phyloP scores from a whole-genome alignment of 64 coral and sea anemone genomes.

The Dendronephthya gigantea region DNA sequence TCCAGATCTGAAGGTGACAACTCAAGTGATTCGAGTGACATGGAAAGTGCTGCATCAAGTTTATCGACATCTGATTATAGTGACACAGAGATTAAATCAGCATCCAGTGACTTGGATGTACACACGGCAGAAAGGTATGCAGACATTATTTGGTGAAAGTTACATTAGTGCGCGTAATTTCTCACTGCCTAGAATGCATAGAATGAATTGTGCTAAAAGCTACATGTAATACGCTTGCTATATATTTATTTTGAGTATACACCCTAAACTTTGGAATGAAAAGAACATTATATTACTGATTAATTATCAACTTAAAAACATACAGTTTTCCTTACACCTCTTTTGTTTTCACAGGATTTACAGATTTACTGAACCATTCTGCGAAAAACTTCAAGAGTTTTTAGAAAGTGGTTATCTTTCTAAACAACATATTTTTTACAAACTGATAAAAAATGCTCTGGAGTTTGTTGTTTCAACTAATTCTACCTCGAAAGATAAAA shows the following conservation, averaged over 20 bases:
- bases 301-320: too few species aligned
- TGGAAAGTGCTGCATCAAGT: constrained; percentile 41
- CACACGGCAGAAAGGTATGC: constrained; percentile 40
- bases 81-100: constrained; percentile 49
- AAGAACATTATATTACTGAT: too few species aligned
- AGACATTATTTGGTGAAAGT: background rate
- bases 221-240: background rate
- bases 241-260: too few species aligned
- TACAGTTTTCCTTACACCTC: background rate
- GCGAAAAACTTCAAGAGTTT: constrained; percentile 49
- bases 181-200: background rate
- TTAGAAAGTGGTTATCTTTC: constrained; percentile 40
- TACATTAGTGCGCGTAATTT: background rate
- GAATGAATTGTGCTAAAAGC: background rate
- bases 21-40: constrained; percentile 34
- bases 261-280: too few species aligned
- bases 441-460: constrained; percentile 39
- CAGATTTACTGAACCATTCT: constrained; percentile 39
- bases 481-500: constrained; percentile 19
- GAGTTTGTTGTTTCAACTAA: constrained; percentile 38
- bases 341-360: constrained; percentile 38
- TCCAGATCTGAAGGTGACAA: constrained; percentile 3
- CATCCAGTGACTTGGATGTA: constrained; percentile 53
- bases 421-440: constrained; percentile 42
- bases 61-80: constrained; percentile 50